phyloP scores from a whole-genome alignment of 1,140 invertebrate species.

The Sarcophaga bullata region DNA sequence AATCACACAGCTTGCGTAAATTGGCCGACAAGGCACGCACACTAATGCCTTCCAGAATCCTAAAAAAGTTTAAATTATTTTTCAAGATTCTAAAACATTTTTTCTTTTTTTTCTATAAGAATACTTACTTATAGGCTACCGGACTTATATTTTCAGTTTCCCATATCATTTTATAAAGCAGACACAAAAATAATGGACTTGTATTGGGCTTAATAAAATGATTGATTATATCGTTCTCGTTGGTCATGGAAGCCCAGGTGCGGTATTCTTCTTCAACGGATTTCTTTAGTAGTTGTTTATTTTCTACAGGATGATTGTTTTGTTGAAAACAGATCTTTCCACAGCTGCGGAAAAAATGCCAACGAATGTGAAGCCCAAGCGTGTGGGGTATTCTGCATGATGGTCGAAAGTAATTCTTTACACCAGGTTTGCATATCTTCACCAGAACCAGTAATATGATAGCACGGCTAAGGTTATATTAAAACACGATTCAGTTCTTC shows the following conservation, averaged over 20 bases:
- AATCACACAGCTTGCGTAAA: conserved; percentile 94
- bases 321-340: conserved; percentile 85
- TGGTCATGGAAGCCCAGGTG: conserved; percentile 96
- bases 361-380: conserved; percentile 93
- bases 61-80: conserved; percentile 59
- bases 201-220: conserved; percentile 93
- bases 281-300: conserved; percentile 90
- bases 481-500: conserved; percentile 94
- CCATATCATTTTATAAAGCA: conserved; percentile 96
- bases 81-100: neutral
- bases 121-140: conserved; percentile 89
- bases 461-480: conserved; percentile 90
- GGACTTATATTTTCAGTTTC: conserved; percentile 93
- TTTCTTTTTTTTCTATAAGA: neutral
- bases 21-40: conserved; percentile 90
- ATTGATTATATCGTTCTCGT: conserved; percentile 94
- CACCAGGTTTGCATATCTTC: conserved; percentile 81
- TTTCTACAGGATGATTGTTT: conserved; percentile 85
- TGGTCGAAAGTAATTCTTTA: conserved; percentile 87
- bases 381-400: conserved; percentile 94
- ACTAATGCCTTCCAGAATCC: conserved; percentile 93
- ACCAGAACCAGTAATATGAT: conserved; percentile 90
- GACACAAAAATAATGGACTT: conserved; percentile 86
- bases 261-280: conserved; percentile 94
- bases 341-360: conserved; percentile 87